Evolutionary conservation across 2,113 vertebrate species (phyloP).

Genomic region (Anolis carolinensis): DNA sequence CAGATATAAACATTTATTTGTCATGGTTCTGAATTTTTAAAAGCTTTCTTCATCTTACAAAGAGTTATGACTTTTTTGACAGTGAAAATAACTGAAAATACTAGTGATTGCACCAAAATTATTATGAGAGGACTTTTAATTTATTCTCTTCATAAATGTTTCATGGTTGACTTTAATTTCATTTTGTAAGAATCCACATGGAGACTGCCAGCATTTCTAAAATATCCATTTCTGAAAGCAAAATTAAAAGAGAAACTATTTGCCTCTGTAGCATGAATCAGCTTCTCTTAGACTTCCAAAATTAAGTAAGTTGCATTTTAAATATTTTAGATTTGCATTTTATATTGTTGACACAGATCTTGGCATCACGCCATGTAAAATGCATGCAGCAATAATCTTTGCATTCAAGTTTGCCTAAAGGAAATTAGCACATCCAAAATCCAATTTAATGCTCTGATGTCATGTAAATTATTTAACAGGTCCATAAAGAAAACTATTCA

Average conservation of each 20-base stretch:
- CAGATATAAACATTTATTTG: neutral
- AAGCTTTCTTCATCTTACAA: slow-evolving; percentile 13
- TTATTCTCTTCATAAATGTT: slow-evolving; percentile 47
- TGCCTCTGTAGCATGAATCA: slow-evolving; percentile 42
- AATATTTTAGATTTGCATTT: slow-evolving; percentile 39
- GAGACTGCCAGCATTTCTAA: slow-evolving; percentile 41
- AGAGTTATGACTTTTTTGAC: slow-evolving; percentile 19
- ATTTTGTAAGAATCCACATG: slow-evolving; percentile 39
- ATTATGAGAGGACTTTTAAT: slow-evolving; percentile 49
- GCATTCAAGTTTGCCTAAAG: slow-evolving; percentile 23
- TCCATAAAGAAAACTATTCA: neutral
- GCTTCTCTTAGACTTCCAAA: slow-evolving; percentile 42
- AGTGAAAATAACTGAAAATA: slow-evolving; percentile 29
- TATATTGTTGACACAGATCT: slow-evolving; percentile 15
- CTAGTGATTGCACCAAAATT: slow-evolving; percentile 38
- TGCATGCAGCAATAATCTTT: slow-evolving; percentile 6
- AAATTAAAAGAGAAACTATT: slow-evolving; percentile 29
- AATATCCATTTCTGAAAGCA: slow-evolving; percentile 38
- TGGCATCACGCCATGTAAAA: slow-evolving; percentile 31
- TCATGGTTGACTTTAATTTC: slow-evolving; percentile 50
- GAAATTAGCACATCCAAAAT: slow-evolving; percentile 30
- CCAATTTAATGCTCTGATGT: slow-evolving; percentile 22
- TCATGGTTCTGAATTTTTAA: slow-evolving; percentile 42
- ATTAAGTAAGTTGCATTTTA: slow-evolving; percentile 36
- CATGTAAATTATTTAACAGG: slow-evolving; percentile 36